A percentile compares a stretch with the other conserved stretches of the same genome.
Conservation (phyloP, 2,888 invertebrate genomes). For the Harpalus rubripes region DNA sequence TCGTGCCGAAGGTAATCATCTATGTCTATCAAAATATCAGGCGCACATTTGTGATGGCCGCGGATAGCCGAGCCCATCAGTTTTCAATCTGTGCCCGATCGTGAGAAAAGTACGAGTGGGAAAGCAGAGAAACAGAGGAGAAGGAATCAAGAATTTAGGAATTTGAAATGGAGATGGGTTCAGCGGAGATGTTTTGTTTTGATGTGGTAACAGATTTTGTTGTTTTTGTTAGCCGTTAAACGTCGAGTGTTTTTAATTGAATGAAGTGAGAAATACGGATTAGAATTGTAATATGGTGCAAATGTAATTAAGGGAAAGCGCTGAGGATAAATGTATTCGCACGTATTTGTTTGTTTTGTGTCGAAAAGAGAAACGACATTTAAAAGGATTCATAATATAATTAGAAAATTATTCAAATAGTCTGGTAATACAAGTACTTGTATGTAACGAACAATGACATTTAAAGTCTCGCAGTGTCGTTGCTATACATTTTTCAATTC, state of each 20-base stretch:
- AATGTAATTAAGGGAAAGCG: background rate
- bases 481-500: too few species aligned
- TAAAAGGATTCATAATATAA: background rate
- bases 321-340: background rate
- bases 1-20: conserved; percentile 28
- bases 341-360: background rate
- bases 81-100: conserved; percentile 54
- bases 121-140: background rate
- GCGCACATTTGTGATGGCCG: conserved; percentile 14
- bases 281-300: background rate
- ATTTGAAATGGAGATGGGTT: conserved; percentile 45
- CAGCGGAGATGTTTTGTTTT: conserved; percentile 40
- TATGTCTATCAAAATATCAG: conserved; percentile 58
- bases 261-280: conserved; percentile 8
- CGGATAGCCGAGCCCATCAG: conserved; percentile 25
- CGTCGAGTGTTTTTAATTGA: background rate
- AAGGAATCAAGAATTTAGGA: conserved; percentile 13
- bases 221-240: conserved; percentile 31
- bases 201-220: conserved; percentile 2
- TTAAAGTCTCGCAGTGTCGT: too few species aligned
- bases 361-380: too few species aligned
- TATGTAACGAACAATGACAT: too few species aligned
- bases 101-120: background rate
- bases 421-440: too few species aligned
- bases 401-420: background rate